phyloP scores from a whole-genome alignment of 1,140 invertebrate genomes.

The Scaptomyza hsui region DNA sequence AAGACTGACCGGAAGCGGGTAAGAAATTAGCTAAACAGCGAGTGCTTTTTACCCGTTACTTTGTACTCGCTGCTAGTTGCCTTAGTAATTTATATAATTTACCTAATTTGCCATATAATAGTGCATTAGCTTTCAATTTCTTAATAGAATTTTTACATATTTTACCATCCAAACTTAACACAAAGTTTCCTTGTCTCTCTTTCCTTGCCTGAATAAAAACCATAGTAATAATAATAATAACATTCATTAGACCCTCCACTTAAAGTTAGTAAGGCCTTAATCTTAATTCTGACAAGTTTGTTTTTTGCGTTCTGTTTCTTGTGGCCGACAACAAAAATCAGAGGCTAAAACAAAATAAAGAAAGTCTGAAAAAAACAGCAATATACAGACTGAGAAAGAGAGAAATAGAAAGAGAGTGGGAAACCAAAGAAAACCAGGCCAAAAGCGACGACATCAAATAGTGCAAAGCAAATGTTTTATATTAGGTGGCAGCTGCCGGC shows the following conservation, averaged over 20 bases:
- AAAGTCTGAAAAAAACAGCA: too few relatives aligned
- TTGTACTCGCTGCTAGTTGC: too few relatives aligned
- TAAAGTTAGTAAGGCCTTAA: constrained; percentile 57
- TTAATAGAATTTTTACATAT: neutral
- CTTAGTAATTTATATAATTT: too few relatives aligned
- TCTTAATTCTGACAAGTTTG: constrained; percentile 51
- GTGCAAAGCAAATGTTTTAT: constrained; percentile 72
- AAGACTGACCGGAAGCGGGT: too few relatives aligned
- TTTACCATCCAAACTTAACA: constrained; percentile 5
- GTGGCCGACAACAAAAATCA: constrained; percentile 22
- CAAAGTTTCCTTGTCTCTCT: neutral
- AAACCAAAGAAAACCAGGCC: constrained; percentile 40
- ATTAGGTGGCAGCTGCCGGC: constrained; percentile 61
- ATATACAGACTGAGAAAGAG: constrained; percentile 16
- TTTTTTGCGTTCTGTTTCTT: constrained; percentile 13
- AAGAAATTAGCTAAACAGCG: too few relatives aligned
- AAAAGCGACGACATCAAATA: constrained; percentile 60
- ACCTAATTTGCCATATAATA: neutral
- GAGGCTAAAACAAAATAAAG: constrained; percentile 18
- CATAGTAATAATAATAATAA: constrained; percentile 54
- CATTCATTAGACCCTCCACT: constrained; percentile 56
- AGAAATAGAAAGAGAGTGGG: neutral
- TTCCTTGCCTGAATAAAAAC: constrained; percentile 1
- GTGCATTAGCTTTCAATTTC: neutral
- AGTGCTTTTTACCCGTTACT: too few relatives aligned